Base-by-base conservation (phyloP, 2,113 vertebrate species). In the Hemibagrus wyckioides region DNA sequence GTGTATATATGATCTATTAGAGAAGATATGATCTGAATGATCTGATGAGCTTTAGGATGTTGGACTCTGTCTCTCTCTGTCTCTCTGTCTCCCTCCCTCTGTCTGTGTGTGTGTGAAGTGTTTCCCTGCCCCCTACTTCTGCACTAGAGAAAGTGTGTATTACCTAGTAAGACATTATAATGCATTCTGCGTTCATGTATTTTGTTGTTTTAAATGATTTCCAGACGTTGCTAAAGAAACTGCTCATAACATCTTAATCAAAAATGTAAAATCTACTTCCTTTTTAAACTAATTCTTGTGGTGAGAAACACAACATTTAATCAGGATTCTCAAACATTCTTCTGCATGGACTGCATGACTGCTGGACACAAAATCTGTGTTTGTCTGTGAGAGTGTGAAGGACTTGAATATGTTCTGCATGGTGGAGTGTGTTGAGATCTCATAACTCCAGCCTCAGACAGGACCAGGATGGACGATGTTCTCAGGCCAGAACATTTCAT, bases 1-100 rank as follows among this genome's bases (percentile, higher is more conserved):
- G n/a, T n/a, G n/a, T n/a, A n/a, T n/a, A n/a, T n/a, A n/a, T 39
- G 17, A 71, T 71, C 67, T 71, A 71, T 71, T 71, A 71, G 67
- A 23, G 36, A n/a, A n/a, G n/a, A n/a, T n/a, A n/a, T n/a, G n/a
- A n/a, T n/a, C n/a, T 41, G 39, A 71, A 39, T 71, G 19, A 65
- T 65, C n/a, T 14, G 63, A 36, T 71, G 67, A 71, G 19, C 36
- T 39, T 17, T 30, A 65, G 63, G n/a, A 33, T 30, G 63, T 65
- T 4, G 63, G 63, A 65, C n/a, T 15, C 63, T n/a, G 11, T 14
- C 21, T 59, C 21, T 59, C 21, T 61, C 1, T 61, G 21, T 61
- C 1, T 61, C 52, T 54, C 52, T 54, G 13, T 54, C 52, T 54
- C 52, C 17, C 52, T 54, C 52, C 11, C 50, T 52, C 48, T 48